Conservation (phyloP, 2,113 vertebrate genomes). For the Paramormyrops kingsleyae region DNA sequence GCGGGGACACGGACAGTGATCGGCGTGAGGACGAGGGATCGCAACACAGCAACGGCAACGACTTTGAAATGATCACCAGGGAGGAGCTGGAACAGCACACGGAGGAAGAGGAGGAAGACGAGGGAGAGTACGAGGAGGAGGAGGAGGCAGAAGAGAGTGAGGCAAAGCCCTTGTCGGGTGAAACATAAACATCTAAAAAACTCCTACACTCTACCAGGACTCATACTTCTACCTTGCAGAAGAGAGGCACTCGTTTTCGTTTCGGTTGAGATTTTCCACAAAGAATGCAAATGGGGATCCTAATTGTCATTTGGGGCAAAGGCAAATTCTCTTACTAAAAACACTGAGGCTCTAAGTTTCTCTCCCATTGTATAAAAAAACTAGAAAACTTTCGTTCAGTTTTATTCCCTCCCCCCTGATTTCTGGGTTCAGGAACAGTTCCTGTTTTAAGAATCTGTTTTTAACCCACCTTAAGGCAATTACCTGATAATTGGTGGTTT, state of each 20-base stretch:
- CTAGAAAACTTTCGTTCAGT: neutral
- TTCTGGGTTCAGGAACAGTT: conserved; percentile 24
- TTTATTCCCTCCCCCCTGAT: neutral
- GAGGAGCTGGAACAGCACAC: conserved; percentile 98
- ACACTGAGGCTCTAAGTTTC: conserved; percentile 40
- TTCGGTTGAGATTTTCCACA: conserved; percentile 64
- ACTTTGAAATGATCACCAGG: conserved; percentile 99
- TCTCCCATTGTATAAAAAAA: conserved; percentile 34
- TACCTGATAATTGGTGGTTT: neutral
- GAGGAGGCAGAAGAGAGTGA: conserved; percentile 45
- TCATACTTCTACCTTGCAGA: conserved; percentile 34
- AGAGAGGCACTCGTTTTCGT: conserved; percentile 64
- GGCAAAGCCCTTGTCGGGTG: conserved; percentile 64
- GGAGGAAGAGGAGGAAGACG: conserved; percentile 78
- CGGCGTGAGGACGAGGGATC: conserved; percentile 89
- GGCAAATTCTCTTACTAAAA: conserved; percentile 40
- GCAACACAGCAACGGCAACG: conserved; percentile 98
- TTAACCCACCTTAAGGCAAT: conserved; percentile 17
- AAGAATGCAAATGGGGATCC: conserved; percentile 35
- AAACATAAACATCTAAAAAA: conserved; percentile 68
- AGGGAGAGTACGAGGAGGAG: conserved; percentile 51
- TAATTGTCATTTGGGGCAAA: conserved; percentile 31
- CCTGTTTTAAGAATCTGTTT: conserved; percentile 41
- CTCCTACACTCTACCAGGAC: conserved; percentile 54
- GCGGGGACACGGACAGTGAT: conserved; percentile 89